phyloP scores from a whole-genome alignment of 2,113 vertebrate genomes.

The Thamnaconus septentrionalis region DNA sequence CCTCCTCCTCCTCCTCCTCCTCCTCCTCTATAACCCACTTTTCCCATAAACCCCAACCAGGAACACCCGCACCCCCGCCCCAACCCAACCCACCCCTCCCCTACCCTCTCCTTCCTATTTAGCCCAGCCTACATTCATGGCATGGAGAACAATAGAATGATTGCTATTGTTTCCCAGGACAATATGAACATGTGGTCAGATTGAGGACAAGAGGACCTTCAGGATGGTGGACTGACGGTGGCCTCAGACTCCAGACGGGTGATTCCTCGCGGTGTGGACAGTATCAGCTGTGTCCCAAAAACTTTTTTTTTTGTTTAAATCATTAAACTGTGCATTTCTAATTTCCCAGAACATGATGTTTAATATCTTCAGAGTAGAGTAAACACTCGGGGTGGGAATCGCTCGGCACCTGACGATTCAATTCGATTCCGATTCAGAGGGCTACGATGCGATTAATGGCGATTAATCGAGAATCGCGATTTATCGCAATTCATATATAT shows the following conservation, averaged over 20 bases:
- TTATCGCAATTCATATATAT: no score
- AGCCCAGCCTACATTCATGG: constrained; percentile 22
- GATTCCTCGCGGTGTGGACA: not conserved
- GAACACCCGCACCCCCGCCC: constrained; percentile 4
- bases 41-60: constrained; percentile 26
- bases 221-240: not conserved
- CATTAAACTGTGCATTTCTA: no score
- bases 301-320: no score
- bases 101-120: not conserved
- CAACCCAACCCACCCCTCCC: not conserved
- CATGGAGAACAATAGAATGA: constrained; percentile 47
- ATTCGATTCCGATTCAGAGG: no score
- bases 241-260: not conserved
- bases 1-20: not conserved
- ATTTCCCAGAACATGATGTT: no score
- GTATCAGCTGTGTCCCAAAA: not conserved
- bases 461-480: no score
- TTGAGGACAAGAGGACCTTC: constrained; percentile 12
- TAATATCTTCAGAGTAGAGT: no score
- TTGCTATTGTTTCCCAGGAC: constrained; percentile 46
- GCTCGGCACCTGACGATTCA: no score
- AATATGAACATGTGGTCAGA: constrained; percentile 45
- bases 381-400: no score
- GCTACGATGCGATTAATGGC: no score
- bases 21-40: constrained; percentile 59